Base-by-base conservation (phyloP, 2,113 vertebrate species). In the Ranitomeya variabilis region DNA sequence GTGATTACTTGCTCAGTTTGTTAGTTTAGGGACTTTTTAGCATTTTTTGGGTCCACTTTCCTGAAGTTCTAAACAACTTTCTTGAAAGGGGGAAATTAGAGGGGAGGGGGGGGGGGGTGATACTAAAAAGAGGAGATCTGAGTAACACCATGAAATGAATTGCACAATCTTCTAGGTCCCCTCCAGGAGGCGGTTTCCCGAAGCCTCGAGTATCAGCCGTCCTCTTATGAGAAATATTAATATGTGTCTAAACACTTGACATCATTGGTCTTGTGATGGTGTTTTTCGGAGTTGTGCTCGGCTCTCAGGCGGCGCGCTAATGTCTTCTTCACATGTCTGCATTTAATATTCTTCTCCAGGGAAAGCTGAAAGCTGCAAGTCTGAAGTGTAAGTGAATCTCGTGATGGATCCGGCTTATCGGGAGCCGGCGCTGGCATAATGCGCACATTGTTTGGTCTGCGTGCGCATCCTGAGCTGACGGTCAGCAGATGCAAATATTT, bases 401-500 rank as follows among this genome's bases (percentile, higher is more conserved):
- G 74, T 87, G 85, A 87, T 26, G 21, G 85, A 62, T 87, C n/a
- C 62, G 59, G 59, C 80, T 86, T 80, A 67, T 79, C 54, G 21
- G 37, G 80, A 79, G 85, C 11, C 31, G 16, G 37, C 52, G 37
- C 85, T 77, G 85, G 76, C 85, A 87, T 51, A 87, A 21, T 62
- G 21, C 79, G 6, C 55, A 64, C 51, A 80, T 79, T 87, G 85
- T 80, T 87, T 80, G 85, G 59, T 31, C 60, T 26, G 18, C 15
- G 81, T 16, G 45, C 51, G 80, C 12, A 37, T n/a, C 15, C 83
- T 16, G 77, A 81, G 26, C 62, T 81, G 77, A 81, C 78, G 81
- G 86, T 87, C 86, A 87, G 86, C 86, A 87, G 86, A 87, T 55
- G 31, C 64, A 80, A 87, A 79, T 67, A 71, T 67, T 81, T 77